phyloP scores from a whole-genome alignment of 2,113 vertebrate genomes.

The Oryctolagus cuniculus region DNA sequence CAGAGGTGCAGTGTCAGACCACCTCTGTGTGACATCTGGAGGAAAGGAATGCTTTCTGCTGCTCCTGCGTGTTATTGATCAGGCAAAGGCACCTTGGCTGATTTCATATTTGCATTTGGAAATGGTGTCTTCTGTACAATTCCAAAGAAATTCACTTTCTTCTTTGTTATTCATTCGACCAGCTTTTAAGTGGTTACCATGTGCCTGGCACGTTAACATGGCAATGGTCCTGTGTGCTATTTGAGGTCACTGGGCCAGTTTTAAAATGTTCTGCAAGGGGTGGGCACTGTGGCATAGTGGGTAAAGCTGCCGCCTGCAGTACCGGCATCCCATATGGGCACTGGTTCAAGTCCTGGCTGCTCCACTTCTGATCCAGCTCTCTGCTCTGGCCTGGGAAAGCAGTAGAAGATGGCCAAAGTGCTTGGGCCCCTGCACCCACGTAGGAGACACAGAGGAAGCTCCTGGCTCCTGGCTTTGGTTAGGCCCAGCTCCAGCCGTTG shows the following conservation, averaged over 20 bases:
- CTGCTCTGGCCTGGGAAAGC: too few relatives aligned
- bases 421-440: too few relatives aligned
- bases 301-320: too few relatives aligned
- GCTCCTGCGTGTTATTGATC: not conserved
- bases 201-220: not conserved
- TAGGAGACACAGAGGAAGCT: too few relatives aligned
- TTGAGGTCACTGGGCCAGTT: not conserved
- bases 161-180: not conserved
- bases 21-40: not conserved
- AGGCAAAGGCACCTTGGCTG: not conserved
- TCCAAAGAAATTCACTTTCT: slow-evolving; percentile 41
- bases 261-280: not conserved
- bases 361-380: too few relatives aligned
- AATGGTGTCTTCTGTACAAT: not conserved
- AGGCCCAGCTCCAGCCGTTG: too few relatives aligned
- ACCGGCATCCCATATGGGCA: too few relatives aligned
- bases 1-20: not conserved
- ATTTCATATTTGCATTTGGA: not conserved
- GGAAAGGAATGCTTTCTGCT: not conserved
- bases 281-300: too few relatives aligned
- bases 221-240: too few relatives aligned
- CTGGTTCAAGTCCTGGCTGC: too few relatives aligned
- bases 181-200: not conserved
- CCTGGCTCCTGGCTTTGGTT: too few relatives aligned
- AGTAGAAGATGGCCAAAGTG: too few relatives aligned